A percentile compares a stretch with the other conserved stretches of the same genome.
Evolutionary conservation across 2,113 vertebrate genomes (phyloP).

Genomic region (Heterotis niloticus): DNA sequence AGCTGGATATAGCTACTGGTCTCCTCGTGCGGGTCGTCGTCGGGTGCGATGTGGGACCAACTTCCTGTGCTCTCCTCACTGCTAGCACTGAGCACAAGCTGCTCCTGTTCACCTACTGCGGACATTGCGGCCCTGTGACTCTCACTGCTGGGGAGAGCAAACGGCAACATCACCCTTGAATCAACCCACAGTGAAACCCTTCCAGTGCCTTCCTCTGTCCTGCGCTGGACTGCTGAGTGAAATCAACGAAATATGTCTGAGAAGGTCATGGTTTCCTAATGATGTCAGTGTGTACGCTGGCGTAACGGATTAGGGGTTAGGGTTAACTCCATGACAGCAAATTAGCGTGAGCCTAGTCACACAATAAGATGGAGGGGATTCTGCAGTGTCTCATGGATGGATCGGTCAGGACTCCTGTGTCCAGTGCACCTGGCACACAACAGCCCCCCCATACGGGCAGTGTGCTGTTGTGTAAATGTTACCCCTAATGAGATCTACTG

Average conservation of each 20-base stretch:
- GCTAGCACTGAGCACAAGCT: conserved; percentile 76
- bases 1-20: conserved; percentile 92
- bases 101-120: conserved; percentile 64
- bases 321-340: too few species aligned
- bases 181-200: background rate
- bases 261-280: background rate
- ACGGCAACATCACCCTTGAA: conserved; percentile 42
- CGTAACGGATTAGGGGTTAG: too few species aligned
- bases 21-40: conserved; percentile 89
- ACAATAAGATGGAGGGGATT: background rate
- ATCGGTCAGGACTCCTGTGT: background rate
- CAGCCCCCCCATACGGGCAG: background rate
- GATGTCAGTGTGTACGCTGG: too few species aligned
- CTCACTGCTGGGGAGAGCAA: conserved; percentile 61
- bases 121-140: conserved; percentile 61
- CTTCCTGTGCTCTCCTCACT: conserved; percentile 91
- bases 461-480: background rate
- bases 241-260: too few species aligned
- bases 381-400: background rate
- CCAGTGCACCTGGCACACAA: background rate
- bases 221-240: too few species aligned
- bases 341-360: background rate
- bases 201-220: too few species aligned
- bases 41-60: conserved; percentile 88
- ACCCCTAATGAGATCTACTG: background rate